Conservation (phyloP, 53 echinoderm and acorn worm genomes). For the Echinarachnius parma region DNA sequence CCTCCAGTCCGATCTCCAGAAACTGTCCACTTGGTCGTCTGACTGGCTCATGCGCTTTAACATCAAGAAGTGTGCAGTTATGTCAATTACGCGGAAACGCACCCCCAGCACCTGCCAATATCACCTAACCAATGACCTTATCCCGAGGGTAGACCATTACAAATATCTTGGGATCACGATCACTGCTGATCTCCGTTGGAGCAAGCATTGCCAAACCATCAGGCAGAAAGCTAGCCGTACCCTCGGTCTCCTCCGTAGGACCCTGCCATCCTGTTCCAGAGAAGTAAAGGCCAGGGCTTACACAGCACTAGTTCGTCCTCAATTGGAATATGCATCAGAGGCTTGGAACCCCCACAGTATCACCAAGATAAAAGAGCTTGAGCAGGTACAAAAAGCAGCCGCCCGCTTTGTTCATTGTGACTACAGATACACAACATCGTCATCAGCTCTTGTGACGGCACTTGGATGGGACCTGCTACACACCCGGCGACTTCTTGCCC, state of each 20-base stretch:
- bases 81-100: slow-evolving; percentile 51
- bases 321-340: slow-evolving; percentile 39
- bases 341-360: slow-evolving; percentile 45
- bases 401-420: slow-evolving; percentile 32
- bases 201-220: slow-evolving; percentile 30
- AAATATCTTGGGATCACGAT: slow-evolving; percentile 50
- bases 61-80: slow-evolving; percentile 42
- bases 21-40: slow-evolving; percentile 36
- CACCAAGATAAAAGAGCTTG: slow-evolving; percentile 7
- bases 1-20: slow-evolving; percentile 47
- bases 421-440: slow-evolving; percentile 38
- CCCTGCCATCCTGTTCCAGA: slow-evolving; percentile 11
- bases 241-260: slow-evolving; percentile 25
- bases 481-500: too few species aligned
- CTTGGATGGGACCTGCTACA: too few species aligned
- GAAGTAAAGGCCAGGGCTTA: slow-evolving; percentile 42
- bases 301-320: slow-evolving; percentile 44
- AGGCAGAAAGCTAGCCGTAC: too few species aligned
- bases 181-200: slow-evolving; percentile 39
- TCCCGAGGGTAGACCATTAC: slow-evolving; percentile 25
- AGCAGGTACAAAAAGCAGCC: slow-evolving; percentile 46
- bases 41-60: slow-evolving; percentile 49
- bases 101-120: slow-evolving; percentile 27
- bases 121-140: slow-evolving; percentile 2
- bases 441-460: too few species aligned